These are phyloP conservation scores for Clupea harengus DNA, from an alignment of 2,113 vertebrate genomes.

Conservation along the genomic window DNA sequence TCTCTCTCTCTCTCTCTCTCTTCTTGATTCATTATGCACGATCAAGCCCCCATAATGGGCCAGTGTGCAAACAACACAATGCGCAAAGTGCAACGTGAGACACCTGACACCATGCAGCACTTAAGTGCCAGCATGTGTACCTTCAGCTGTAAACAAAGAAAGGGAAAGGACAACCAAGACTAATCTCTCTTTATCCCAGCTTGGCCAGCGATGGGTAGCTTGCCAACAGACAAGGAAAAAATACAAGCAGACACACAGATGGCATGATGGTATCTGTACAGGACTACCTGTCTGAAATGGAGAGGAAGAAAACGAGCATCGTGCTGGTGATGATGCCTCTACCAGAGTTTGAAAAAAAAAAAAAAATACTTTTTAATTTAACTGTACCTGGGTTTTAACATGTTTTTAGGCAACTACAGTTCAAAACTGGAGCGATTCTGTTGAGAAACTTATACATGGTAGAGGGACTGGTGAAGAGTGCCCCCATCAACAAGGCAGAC, in stretches of 20 bases:
- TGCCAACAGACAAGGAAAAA: background rate
- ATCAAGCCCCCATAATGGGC: conserved; percentile 37
- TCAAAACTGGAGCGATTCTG: background rate
- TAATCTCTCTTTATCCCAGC: background rate
- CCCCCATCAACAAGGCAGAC: background rate
- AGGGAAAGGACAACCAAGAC: background rate
- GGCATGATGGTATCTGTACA: background rate
- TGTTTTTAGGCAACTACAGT: background rate
- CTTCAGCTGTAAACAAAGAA: conserved; percentile 31
- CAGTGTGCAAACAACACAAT: conserved; percentile 35
- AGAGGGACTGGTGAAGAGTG: no score
- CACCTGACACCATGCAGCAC: conserved; percentile 29
- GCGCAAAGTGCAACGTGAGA: conserved; percentile 17
- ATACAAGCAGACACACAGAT: background rate
- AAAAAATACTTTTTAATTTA: background rate
- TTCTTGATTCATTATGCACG: conserved; percentile 47
- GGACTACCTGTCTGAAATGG: background rate
- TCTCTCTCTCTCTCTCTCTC: background rate
- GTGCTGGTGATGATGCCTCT: background rate
- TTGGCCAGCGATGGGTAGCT: background rate
- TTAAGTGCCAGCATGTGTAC: conserved; percentile 10
- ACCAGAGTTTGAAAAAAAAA: background rate
- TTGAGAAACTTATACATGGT: no score
- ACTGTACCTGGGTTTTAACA: background rate
- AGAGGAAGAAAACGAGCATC: background rate